phyloP scores from a whole-genome alignment of 2,888 invertebrate genomes.

The Ferrisia virgata region DNA sequence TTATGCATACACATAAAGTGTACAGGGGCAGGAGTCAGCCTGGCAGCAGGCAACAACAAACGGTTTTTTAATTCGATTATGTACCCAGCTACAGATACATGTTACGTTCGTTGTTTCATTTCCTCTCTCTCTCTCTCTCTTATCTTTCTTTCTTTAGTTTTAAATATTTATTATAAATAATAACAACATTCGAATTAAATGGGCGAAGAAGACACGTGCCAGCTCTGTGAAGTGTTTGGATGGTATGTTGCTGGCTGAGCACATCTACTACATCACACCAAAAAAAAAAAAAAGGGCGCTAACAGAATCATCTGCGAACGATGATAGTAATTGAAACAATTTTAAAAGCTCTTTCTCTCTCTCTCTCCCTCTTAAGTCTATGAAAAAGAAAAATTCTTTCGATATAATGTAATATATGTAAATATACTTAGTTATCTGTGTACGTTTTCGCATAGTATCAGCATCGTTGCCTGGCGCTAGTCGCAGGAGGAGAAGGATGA shows the following conservation, averaged over 20 bases:
- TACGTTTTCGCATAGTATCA: neutral
- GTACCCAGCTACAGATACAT: too few species aligned
- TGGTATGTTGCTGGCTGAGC: too few species aligned
- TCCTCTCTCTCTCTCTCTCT: too few species aligned
- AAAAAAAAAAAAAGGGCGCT: neutral
- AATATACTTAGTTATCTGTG: too few species aligned
- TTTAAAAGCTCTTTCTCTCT: slow-evolving; percentile 28
- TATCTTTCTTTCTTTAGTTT: too few species aligned
- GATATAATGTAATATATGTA: neutral
- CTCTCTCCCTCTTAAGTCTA: neutral
- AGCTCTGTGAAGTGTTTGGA: neutral
- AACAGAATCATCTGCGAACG: neutral
- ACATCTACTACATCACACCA: too few species aligned
- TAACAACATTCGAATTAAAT: too few species aligned
- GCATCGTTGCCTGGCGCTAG: too few species aligned
- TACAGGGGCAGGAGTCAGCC: neutral
- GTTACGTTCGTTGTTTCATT: too few species aligned
- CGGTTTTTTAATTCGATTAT: neutral
- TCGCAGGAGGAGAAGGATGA: too few species aligned
- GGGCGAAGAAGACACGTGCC: too few species aligned
- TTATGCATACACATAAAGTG: neutral
- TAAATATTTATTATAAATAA: too few species aligned
- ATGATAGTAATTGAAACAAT: neutral
- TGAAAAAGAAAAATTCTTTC: neutral
- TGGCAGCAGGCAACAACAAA: neutral